Evolutionary conservation across 2,797 vertebrate species (phyloP).

Genomic region (Sebastes kiyomatsui): DNA sequence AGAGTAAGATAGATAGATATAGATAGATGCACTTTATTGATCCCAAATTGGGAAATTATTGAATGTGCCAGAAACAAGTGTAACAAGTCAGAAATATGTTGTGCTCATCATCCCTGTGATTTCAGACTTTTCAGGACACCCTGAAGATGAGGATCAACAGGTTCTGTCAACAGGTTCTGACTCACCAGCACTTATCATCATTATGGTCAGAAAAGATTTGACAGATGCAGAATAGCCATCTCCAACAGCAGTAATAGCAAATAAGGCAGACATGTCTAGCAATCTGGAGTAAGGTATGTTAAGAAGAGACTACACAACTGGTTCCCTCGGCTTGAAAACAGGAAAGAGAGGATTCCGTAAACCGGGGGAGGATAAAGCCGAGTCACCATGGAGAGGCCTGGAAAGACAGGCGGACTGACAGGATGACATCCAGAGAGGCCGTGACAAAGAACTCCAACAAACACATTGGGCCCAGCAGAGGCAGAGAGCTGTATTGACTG

Average conservation of each 20-base stretch:
- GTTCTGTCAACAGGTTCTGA: slow-evolving; percentile 35
- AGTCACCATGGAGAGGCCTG: slow-evolving; percentile 54
- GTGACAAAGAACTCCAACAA: slow-evolving; percentile 63
- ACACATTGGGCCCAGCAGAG: slow-evolving; percentile 34
- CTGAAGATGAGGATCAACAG: slow-evolving; percentile 22
- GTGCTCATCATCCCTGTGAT: slow-evolving; percentile 30
- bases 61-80: slow-evolving; percentile 16
- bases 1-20: background rate
- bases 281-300: slow-evolving; percentile 13
- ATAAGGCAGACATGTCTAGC: background rate
- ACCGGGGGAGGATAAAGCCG: slow-evolving; percentile 33
- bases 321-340: slow-evolving; percentile 60
- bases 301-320: slow-evolving; percentile 23
- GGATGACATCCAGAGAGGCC: slow-evolving; percentile 50
- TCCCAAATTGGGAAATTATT: too few relatives aligned
- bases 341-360: slow-evolving; percentile 77
- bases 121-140: slow-evolving; percentile 23
- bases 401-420: slow-evolving; percentile 41
- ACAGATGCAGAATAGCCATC: background rate
- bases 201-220: slow-evolving; percentile 21
- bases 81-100: slow-evolving; percentile 4
- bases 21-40: too few relatives aligned
- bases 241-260: slow-evolving; percentile 5
- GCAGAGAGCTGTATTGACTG: slow-evolving; percentile 41
- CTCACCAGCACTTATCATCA: slow-evolving; percentile 46